phyloP scores from a whole-genome alignment of 2,113 vertebrate species.

The Platichthys stellatus region DNA sequence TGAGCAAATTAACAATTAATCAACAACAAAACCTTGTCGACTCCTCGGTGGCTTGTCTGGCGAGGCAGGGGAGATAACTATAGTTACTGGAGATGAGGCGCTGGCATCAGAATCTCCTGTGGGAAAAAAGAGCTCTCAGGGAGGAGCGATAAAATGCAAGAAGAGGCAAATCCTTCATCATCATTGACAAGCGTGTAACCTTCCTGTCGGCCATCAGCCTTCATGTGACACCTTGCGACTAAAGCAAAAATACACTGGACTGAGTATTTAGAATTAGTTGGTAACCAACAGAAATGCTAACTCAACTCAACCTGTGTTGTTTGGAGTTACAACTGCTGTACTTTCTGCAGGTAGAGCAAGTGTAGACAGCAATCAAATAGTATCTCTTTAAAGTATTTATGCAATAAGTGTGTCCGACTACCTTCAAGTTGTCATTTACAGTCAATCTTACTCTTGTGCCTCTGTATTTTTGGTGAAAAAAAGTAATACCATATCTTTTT shows the following conservation, averaged over 20 bases:
- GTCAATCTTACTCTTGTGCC: too few species aligned
- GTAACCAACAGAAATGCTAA: background rate
- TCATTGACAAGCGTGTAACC: background rate
- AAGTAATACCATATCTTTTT: background rate
- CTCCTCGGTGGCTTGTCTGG: conserved; percentile 84
- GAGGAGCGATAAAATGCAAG: conserved; percentile 41
- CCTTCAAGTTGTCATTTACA: too few species aligned
- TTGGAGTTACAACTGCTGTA: too few species aligned
- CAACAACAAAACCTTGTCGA: conserved; percentile 86
- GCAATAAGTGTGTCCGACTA: too few species aligned
- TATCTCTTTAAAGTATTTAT: background rate
- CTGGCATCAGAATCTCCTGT: conserved; percentile 79
- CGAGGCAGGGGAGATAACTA: conserved; percentile 82
- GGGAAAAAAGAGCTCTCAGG: conserved; percentile 74
- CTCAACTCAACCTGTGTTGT: background rate
- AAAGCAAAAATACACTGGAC: background rate
- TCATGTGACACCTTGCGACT: background rate
- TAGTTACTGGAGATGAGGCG: conserved; percentile 80
- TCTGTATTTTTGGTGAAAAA: too few species aligned
- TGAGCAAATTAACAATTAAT: conserved; percentile 47
- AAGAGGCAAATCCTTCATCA: conserved; percentile 22
- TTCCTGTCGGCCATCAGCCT: background rate
- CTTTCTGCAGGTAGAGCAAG: too few species aligned
- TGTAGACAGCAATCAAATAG: too few species aligned
- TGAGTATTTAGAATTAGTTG: background rate